Base-by-base conservation (phyloP, 1,140 invertebrate genomes). In the Megathymus violae region DNA sequence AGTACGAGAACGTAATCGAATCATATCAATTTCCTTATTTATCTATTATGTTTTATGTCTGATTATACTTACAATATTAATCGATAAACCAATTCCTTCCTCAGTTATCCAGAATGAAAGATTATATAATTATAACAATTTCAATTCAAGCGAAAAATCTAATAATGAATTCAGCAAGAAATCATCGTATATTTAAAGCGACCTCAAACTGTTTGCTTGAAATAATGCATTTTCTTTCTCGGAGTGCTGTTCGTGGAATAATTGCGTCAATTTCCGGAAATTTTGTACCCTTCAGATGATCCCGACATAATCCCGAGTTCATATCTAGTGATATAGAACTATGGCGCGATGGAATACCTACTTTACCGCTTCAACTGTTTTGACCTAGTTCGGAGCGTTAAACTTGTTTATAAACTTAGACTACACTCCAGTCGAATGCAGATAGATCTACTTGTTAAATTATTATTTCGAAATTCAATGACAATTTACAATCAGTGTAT, bases 181-280 rank as follows among this genome's bases (percentile, higher is more conserved):
- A 27, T 16, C 48, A 31, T 40, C 15, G 14, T 52, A 52, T 52
- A 52, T 52, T 52, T 52, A 52, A 52, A 52, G 36, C 16, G 16
- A 34, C 16, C 50, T 52, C 14, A 40, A 52, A 52, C 16, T 52
- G 34, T 52, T 52, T 52, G 50, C 36, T n/a, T 11, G 38, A 4
- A 13, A 27, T 40, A 54, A 54, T 27, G 38, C 38, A 41, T 56
- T 43, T 56, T 36, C 50, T 54, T 54, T 38, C 38, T 40, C 50
- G 19, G 17, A 54, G 50, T 38, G 36, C 36, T 14, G 48, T 51
- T 54, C 36, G 36, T 7, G 50, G 50, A 54, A 54, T 52, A 54
- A 54, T 22, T 41, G 17, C 50, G 19, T 38, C 50, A 54, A 54
- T 54, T 54, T 54, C 50, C 50, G 36, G 11, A 41, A 10, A 54